These are phyloP conservation scores for Diaprepes abbreviatus DNA, from an alignment of 2,888 invertebrate species.

Conservation along the genomic window DNA sequence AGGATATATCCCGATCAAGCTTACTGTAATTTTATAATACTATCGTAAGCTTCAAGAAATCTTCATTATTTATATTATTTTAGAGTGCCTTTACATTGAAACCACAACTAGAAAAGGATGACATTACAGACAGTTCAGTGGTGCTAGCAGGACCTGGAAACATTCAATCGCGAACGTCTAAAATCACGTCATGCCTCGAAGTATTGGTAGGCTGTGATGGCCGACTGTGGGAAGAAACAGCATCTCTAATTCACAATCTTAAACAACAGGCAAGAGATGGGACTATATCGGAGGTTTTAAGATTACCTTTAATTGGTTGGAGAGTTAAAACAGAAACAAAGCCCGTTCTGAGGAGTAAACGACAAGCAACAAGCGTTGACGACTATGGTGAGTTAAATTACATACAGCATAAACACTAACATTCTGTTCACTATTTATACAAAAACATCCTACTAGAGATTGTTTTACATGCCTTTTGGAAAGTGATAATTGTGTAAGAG, in stretches of 20 bases:
- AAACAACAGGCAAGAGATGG: conserved; percentile 81
- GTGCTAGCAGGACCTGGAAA: conserved; percentile 71
- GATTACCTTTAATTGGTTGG: conserved; percentile 81
- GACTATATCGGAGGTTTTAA: conserved; percentile 77
- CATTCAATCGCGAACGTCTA: conserved; percentile 65
- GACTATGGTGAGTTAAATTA: conserved; percentile 52
- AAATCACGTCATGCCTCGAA: conserved; percentile 68
- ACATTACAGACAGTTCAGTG: conserved; percentile 67
- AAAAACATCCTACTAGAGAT: too few relatives aligned
- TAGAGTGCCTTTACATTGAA: conserved; percentile 71
- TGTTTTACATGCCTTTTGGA: too few relatives aligned
- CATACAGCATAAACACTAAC: too few relatives aligned
- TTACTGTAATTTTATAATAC: too few relatives aligned
- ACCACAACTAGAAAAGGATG: conserved; percentile 66
- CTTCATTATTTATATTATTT: conserved; percentile 49
- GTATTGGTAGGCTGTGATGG: conserved; percentile 83
- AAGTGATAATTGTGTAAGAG: too few relatives aligned
- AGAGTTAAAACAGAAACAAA: conserved; percentile 70
- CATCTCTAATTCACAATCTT: conserved; percentile 76
- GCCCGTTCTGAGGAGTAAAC: conserved; percentile 52
- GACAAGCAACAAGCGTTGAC: conserved; percentile 37
- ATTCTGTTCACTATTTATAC: too few relatives aligned
- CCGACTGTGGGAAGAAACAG: conserved; percentile 77
- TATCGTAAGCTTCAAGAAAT: neutral
- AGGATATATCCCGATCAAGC: too few relatives aligned